phyloP scores from a whole-genome alignment of 2,113 vertebrate genomes.

The Cavia porcellus region DNA sequence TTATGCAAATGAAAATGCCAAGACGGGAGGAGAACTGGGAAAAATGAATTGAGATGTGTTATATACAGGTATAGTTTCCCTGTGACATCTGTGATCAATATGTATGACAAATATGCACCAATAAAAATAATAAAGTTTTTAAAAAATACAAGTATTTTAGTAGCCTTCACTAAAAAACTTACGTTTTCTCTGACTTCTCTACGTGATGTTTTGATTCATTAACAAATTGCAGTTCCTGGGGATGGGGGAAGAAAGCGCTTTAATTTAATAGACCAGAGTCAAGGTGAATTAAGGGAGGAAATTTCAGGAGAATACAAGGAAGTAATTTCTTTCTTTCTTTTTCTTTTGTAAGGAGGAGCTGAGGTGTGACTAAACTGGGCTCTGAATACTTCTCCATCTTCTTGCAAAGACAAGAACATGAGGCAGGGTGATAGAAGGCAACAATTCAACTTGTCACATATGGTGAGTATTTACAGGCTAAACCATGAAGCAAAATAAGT shows the following conservation, averaged over 20 bases:
- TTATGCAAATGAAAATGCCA: no score
- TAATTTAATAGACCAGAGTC: not conserved
- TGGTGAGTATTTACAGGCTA: slow-evolving; percentile 9
- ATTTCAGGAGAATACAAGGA: not conserved
- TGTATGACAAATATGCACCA: not conserved
- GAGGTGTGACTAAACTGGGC: slow-evolving; percentile 9
- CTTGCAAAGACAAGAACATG: slow-evolving; percentile 70
- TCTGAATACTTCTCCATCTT: slow-evolving; percentile 67
- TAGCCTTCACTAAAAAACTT: not conserved
- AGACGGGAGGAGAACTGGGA: not conserved
- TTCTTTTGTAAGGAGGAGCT: not conserved
- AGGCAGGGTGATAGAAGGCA: slow-evolving; percentile 77
- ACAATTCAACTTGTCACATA: slow-evolving; percentile 20
- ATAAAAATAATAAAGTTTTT: not conserved
- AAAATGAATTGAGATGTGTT: not conserved
- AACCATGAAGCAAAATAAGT: slow-evolving; percentile 56
- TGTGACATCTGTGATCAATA: not conserved
- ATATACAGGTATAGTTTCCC: not conserved
- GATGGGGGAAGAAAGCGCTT: not conserved
- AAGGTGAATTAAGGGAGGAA: not conserved
- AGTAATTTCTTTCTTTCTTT: not conserved
- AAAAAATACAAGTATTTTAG: not conserved
- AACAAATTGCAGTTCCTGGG: not conserved
- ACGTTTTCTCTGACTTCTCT: not conserved
- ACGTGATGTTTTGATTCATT: slow-evolving; percentile 12